Percentiles rank a stretch among this genome's conserved stretches.
Conservation (phyloP, 1,140 invertebrate genomes). For the Drosophila elegans region DNA sequence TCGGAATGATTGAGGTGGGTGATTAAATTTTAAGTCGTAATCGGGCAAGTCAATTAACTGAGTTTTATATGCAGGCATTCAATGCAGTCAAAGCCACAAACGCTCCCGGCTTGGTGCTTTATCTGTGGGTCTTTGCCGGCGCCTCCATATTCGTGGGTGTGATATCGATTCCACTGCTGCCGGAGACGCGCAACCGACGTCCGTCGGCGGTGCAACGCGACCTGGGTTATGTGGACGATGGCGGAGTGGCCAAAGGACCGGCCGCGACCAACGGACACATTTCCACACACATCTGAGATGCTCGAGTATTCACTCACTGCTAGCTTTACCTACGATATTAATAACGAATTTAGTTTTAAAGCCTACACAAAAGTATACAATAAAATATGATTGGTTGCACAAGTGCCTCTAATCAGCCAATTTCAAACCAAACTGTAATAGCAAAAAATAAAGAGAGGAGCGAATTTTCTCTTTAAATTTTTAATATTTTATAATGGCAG, state of each 20-base stretch:
- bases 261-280: conserved; percentile 57
- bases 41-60: too few species aligned
- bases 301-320: background rate
- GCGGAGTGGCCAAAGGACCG: conserved; percentile 50
- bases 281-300: conserved; percentile 48
- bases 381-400: background rate
- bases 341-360: conserved; percentile 14
- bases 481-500: too few species aligned
- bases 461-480: too few species aligned
- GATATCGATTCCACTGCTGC: conserved; percentile 59
- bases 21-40: too few species aligned
- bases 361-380: conserved; percentile 5
- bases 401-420: background rate
- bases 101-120: conserved; percentile 45
- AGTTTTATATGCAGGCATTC: conserved; percentile 40
- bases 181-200: conserved; percentile 64
- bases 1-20: conserved; percentile 72
- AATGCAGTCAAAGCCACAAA: conserved; percentile 58
- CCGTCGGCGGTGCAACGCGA: conserved; percentile 60
- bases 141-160: conserved; percentile 63
- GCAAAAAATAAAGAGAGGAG: background rate
- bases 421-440: background rate
- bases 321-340: conserved; percentile 28
- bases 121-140: conserved; percentile 70
- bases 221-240: conserved; percentile 56